A percentile compares a stretch with the other conserved stretches of the same genome.
These are phyloP conservation scores for Protonemura montana DNA, from an alignment of 2,888 invertebrate species.

Conservation along the genomic window DNA sequence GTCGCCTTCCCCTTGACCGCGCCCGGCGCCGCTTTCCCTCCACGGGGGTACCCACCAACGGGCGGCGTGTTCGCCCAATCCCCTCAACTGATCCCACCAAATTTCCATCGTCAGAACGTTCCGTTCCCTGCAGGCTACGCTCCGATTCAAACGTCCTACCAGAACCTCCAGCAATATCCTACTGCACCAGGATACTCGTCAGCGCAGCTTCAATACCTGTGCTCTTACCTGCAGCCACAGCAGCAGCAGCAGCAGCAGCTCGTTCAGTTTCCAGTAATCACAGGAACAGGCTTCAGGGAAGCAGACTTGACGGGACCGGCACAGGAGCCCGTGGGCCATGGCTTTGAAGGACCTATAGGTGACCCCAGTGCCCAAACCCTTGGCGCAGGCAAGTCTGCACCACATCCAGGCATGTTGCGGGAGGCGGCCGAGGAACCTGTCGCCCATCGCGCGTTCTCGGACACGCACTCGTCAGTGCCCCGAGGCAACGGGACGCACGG, in stretches of 20 bases:
- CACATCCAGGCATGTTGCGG: background rate
- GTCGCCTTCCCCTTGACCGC: constrained; percentile 23
- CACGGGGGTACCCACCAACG: background rate
- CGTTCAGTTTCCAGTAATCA: constrained; percentile 33
- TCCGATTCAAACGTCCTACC: background rate
- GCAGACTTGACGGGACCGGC: background rate
- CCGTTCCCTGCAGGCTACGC: constrained; percentile 16
- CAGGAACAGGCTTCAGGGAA: background rate
- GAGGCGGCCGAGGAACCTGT: background rate
- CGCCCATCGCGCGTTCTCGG: background rate
- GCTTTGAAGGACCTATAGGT: background rate
- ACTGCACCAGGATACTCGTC: background rate
- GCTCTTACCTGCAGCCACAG: constrained; percentile 16
- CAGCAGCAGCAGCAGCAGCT: constrained; percentile 12
- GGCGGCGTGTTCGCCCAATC: background rate
- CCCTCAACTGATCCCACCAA: background rate
- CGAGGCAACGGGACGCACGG: background rate
- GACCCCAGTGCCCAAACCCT: background rate
- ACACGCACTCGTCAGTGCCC: background rate
- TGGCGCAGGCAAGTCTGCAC: background rate
- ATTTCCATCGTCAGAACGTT: background rate
- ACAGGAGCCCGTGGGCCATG: background rate
- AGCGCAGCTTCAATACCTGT: constrained; percentile 14
- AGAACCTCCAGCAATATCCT: background rate
- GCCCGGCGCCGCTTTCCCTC: constrained; percentile 9